phyloP scores from a whole-genome alignment of 2,888 invertebrate genomes.

The Blastobasis adustella region DNA sequence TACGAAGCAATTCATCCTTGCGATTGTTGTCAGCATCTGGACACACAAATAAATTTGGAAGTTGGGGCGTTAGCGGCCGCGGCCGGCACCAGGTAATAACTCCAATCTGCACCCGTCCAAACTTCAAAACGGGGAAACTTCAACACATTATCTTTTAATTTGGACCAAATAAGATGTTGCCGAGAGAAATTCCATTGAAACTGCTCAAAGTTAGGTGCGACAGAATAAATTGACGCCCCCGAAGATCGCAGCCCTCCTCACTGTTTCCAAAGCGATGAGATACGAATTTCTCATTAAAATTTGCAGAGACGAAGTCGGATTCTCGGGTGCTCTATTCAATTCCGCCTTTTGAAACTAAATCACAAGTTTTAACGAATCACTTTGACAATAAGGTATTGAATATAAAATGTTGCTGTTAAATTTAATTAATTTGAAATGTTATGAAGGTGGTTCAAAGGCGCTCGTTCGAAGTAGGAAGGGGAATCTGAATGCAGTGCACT shows the following conservation, averaged over 20 bases:
- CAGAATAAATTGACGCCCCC: conserved; percentile 36
- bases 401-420: conserved; percentile 27
- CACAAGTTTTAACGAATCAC: conserved; percentile 60
- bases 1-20: conserved; percentile 53
- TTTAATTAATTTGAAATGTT: conserved; percentile 9
- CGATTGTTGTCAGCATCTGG: conserved; percentile 64
- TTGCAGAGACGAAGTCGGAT: conserved; percentile 50
- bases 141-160: conserved; percentile 64
- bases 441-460: not conserved
- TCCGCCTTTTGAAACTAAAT: conserved; percentile 64
- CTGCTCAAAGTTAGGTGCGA: not conserved
- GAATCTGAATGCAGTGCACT: not conserved
- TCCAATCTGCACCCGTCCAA: conserved; percentile 56
- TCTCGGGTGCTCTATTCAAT: conserved; percentile 54
- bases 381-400: conserved; percentile 53
- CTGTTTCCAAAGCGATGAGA: conserved; percentile 57
- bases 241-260: conserved; percentile 43
- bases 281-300: conserved; percentile 71
- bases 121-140: conserved; percentile 62
- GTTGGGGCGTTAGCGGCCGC: conserved; percentile 49
- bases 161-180: conserved; percentile 51
- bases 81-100: conserved; percentile 56
- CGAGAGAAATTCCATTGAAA: conserved; percentile 28
- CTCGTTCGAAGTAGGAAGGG: not conserved
- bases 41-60: conserved; percentile 55